Evolutionary conservation across 2,797 vertebrate genomes (phyloP).

Genomic region (Sebastolobus alascanus): DNA sequence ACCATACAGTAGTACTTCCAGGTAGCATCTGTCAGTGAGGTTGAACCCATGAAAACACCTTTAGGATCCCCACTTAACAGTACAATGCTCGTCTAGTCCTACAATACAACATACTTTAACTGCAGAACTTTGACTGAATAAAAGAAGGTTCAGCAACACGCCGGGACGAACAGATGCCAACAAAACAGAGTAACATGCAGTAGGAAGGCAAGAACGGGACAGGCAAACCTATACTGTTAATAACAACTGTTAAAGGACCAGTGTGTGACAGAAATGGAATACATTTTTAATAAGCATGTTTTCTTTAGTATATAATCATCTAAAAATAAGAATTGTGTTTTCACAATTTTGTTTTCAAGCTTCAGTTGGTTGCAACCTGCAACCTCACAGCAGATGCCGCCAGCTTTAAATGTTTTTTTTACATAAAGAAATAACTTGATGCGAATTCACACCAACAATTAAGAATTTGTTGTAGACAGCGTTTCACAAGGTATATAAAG

Average conservation of each 20-base stretch:
- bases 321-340: no score
- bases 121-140: not conserved
- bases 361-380: no score
- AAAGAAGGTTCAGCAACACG: not conserved
- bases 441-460: not conserved
- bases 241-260: no score
- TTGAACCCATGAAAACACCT: not conserved
- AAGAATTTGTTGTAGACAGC: not conserved
- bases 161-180: not conserved
- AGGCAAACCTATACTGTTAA: accelerated
- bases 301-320: no score
- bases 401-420: no score
- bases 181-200: not conserved
- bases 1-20: not conserved
- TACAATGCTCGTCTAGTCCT: not conserved
- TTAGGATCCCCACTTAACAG: no score
- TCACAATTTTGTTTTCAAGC: no score
- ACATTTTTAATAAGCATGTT: no score
- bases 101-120: not conserved
- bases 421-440: no score
- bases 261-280: no score
- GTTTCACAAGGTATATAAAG: not conserved
- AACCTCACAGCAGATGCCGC: no score
- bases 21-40: not conserved
- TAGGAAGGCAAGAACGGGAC: not conserved